Evolutionary conservation across 2,888 invertebrate genomes (phyloP), one percentile per base, ranked within the genome.

Genomic region (Acrocyrtus sp.): DNA sequence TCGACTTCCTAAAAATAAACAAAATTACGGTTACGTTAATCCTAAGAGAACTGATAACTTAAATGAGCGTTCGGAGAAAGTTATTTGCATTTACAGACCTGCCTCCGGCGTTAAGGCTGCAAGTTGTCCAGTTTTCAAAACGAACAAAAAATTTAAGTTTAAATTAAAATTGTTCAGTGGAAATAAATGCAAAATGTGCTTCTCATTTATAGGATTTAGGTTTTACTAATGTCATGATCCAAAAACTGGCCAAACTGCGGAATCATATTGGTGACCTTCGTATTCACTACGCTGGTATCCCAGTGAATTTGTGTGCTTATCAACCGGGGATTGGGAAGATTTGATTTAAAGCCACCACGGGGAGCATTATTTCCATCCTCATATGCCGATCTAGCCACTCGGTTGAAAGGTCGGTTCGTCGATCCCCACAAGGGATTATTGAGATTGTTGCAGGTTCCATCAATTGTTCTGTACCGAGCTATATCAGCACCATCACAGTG

Each of bases 251-350:
- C 80, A 57, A 76, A 79, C 43, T 78, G 78, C 0, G 78, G 78
- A 19, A 81, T 75, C 80, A 81, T 81, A 39, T 78, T 77, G 0
- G 79, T 77, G 15, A 77, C 53, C 5, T 10, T 22, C 15, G 50
- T 58, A 27, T 75, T 69, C 2, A 63, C 1, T 1, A 29, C 91
- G 0, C 87, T 87, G 80, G 90, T 89, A 80, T 88, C 86, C 75
- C 87, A 86, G 83, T 92, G 92, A 56, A 92, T 88, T 2, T 87
- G 82, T 10, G 90, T 86, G 83, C 94, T 93, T 77, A 95, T 89
- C 72, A 89, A 88, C 27, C 95, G 86, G 0, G 95, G 89, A 54
- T 92, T 93, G 1, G 95, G 93, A 2, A 95, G 86, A 82, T 48
- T 85, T 84, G 65, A 85, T 84, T n/a, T 90, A 90, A 73, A 87